Percentiles rank a stretch among this genome's conserved stretches.
Conservation (phyloP, 2,113 vertebrate genomes). For the Solea senegalensis region DNA sequence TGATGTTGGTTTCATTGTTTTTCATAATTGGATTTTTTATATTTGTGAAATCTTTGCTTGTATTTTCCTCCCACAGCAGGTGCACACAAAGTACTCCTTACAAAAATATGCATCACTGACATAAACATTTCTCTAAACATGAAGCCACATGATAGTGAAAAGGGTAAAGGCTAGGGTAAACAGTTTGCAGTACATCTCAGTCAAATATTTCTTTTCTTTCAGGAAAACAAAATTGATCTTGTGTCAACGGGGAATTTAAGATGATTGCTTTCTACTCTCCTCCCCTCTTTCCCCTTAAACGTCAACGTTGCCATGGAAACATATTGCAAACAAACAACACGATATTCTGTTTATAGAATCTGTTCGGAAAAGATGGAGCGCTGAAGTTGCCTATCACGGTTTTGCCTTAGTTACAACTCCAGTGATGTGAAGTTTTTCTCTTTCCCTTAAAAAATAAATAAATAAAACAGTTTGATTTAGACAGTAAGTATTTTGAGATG, state of each 20-base stretch:
- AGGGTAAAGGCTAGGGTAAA: background rate
- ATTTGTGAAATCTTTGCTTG: background rate
- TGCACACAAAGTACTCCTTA: background rate
- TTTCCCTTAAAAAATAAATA: background rate
- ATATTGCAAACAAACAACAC: background rate
- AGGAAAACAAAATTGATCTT: background rate
- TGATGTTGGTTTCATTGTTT: slow-evolving; percentile 21
- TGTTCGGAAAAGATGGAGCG: background rate
- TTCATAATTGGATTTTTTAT: slow-evolving; percentile 8
- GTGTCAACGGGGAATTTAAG: slow-evolving; percentile 7
- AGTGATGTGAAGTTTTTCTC: background rate
- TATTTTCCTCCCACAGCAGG: background rate
- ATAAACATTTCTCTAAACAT: background rate
- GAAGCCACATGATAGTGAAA: background rate
- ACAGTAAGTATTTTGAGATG: too few species aligned
- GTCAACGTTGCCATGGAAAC: background rate
- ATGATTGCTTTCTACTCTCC: slow-evolving; percentile 6
- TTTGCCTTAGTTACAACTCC: background rate
- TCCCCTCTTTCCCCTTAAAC: slow-evolving; percentile 6
- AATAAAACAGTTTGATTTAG: background rate
- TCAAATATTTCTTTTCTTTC: background rate
- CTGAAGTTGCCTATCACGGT: background rate
- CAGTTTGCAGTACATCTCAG: background rate
- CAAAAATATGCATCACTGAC: background rate
- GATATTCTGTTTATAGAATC: background rate